Conservation (phyloP, 2,797 vertebrate genomes). For the Neomorphus geoffroyi region DNA sequence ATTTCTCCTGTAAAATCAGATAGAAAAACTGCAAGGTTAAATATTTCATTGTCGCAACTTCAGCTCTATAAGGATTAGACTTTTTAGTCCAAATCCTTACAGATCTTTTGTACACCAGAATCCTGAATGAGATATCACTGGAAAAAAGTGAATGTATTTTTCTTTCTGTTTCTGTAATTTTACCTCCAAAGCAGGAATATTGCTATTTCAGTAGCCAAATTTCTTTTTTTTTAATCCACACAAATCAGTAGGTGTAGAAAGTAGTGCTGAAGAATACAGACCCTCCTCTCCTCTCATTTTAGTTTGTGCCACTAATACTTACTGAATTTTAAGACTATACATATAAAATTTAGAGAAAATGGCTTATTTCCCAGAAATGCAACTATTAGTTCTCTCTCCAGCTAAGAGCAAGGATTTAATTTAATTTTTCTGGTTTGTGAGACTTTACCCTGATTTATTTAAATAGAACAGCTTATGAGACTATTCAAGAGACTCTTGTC, state of each 20-base stretch:
- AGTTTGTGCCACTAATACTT: not conserved
- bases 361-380: not conserved
- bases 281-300: not conserved
- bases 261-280: not conserved
- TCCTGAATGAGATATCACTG: not conserved
- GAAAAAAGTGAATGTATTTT: not conserved
- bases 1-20: not conserved
- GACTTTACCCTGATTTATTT: not conserved
- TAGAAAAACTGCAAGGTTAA: not conserved
- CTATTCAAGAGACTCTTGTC: conserved; percentile 16
- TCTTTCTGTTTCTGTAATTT: not conserved
- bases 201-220: not conserved
- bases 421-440: not conserved
- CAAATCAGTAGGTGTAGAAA: not conserved
- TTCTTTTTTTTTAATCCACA: not conserved
- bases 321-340: not conserved
- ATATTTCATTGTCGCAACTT: not conserved
- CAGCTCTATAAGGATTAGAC: not conserved
- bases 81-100: not conserved
- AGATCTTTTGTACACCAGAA: not conserved
- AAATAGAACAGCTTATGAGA: not conserved
- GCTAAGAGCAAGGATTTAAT: conserved; percentile 4
- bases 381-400: not conserved
- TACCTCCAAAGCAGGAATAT: not conserved
- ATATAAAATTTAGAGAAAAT: conserved; percentile 15